Conservation (phyloP, 1,140 invertebrate genomes). For the Cryptotermes secundus region DNA sequence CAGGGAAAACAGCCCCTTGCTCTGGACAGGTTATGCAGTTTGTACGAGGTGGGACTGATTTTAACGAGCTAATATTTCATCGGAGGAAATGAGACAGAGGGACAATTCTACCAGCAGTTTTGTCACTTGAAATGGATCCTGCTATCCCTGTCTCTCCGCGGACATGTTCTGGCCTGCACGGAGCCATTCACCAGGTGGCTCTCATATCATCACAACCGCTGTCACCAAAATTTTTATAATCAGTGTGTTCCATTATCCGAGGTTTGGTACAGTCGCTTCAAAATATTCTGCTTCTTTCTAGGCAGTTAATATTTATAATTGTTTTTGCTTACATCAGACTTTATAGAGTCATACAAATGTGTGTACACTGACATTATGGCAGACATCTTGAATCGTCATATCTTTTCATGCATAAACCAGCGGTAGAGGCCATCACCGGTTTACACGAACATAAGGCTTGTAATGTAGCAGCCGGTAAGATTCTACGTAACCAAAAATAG, state of each 20-base stretch:
- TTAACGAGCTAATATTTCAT: slow-evolving; percentile 18
- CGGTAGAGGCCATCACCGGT: too few species aligned
- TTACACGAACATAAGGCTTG: too few species aligned
- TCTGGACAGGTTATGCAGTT: not conserved
- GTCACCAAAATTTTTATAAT: slow-evolving; percentile 7
- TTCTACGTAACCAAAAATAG: too few species aligned
- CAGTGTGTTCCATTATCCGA: not conserved
- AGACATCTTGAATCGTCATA: too few species aligned
- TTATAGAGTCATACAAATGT: too few species aligned
- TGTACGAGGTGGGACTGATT: slow-evolving; percentile 14
- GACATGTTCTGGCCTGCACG: not conserved
- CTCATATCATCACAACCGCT: not conserved
- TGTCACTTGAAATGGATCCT: not conserved
- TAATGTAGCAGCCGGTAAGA: too few species aligned
- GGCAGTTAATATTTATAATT: too few species aligned
- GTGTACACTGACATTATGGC: too few species aligned
- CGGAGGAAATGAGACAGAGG: not conserved
- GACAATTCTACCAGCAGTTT: not conserved
- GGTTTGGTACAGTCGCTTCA: not conserved
- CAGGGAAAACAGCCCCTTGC: too few species aligned
- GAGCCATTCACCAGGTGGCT: not conserved
- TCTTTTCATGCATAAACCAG: too few species aligned
- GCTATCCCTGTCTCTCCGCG: not conserved
- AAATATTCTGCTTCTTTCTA: not conserved
- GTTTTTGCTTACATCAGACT: too few species aligned